Percentiles rank a stretch among this genome's conserved stretches.
Conservation (phyloP, 2,797 vertebrate species). For the Odontamblyopus rebecca region DNA sequence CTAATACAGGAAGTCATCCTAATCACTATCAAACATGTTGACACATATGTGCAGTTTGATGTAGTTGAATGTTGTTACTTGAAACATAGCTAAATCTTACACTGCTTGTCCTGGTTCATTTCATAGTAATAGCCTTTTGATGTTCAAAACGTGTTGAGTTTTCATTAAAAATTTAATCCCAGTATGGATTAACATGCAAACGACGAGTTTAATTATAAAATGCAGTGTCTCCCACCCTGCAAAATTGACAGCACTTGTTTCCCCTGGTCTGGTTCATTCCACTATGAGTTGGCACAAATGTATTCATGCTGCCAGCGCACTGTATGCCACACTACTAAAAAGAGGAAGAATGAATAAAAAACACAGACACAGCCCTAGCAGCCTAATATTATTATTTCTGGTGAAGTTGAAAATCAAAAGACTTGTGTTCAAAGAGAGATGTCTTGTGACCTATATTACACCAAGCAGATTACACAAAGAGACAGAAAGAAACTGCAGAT, state of each 20-base stretch:
- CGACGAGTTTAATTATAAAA: constrained; percentile 7
- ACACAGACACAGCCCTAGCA: constrained; percentile 25
- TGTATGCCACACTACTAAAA: constrained; percentile 25
- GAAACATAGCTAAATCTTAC: neutral
- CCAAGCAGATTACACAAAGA: constrained; percentile 34
- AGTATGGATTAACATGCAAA: constrained; percentile 9
- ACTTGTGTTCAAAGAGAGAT: constrained; percentile 50
- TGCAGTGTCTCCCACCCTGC: neutral
- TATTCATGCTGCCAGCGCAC: constrained; percentile 51
- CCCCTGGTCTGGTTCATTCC: constrained; percentile 21
- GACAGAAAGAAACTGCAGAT: constrained; percentile 35
- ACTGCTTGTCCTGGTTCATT: constrained; percentile 1
- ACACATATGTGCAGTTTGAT: neutral
- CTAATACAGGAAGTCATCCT: neutral
- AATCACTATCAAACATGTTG: constrained; percentile 1
- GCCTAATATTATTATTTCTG: constrained; percentile 56
- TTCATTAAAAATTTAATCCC: constrained; percentile 13
- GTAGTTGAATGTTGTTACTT: neutral
- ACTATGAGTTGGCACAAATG: constrained; percentile 56
- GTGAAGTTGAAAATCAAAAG: constrained; percentile 39
- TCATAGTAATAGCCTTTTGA: neutral
- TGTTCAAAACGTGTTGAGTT: neutral
- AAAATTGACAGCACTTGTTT: constrained; percentile 1
- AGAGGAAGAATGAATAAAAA: neutral
- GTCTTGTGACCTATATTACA: constrained; percentile 50